Evolutionary conservation across 2,113 vertebrate genomes (phyloP).

Genomic region (Chionomys nivalis): DNA sequence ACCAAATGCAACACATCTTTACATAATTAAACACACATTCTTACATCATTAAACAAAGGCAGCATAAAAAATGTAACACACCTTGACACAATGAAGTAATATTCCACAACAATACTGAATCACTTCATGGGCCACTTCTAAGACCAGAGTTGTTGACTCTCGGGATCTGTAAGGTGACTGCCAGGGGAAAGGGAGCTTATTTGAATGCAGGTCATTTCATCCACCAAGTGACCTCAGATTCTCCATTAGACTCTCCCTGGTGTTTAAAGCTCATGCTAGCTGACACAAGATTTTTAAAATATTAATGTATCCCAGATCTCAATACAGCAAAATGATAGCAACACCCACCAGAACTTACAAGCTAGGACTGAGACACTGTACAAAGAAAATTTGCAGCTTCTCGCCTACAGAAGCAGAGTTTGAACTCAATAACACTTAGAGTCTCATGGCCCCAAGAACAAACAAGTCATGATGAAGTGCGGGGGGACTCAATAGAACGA

Average conservation of each 20-base stretch:
- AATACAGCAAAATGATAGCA: not conserved
- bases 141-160: not conserved
- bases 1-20: too few species aligned
- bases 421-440: not conserved
- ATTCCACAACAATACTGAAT: too few species aligned
- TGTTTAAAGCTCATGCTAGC: slow-evolving; percentile 36
- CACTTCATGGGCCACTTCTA: not conserved
- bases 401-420: not conserved
- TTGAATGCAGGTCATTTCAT: not conserved
- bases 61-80: too few species aligned
- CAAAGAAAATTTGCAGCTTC: not conserved
- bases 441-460: not conserved
- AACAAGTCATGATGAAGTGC: not conserved
- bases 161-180: not conserved
- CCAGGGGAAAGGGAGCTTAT: not conserved
- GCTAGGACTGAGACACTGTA: not conserved
- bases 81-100: too few species aligned
- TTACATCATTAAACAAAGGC: too few species aligned
- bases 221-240: not conserved
- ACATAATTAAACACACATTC: too few species aligned
- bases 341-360: not conserved
- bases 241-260: not conserved
- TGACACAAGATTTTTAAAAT: slow-evolving; percentile 58
- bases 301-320: not conserved
- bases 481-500: not conserved